Base-by-base conservation (phyloP, 2,797 vertebrate species). In the Myripristis jacobus region DNA sequence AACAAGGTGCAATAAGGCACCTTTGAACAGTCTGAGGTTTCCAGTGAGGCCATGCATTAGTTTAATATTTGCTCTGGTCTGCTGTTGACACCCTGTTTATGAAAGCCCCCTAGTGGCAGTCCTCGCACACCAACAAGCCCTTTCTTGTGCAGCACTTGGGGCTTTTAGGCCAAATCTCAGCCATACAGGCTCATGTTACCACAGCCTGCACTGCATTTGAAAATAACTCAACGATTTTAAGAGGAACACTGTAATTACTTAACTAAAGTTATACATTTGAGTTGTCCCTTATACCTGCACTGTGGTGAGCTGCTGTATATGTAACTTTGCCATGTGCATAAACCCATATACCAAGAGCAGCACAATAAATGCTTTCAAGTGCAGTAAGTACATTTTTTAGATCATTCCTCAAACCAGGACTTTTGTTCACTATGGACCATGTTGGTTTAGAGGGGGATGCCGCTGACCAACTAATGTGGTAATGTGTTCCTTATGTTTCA, bases 401-500 rank as follows among this genome's bases (percentile, higher is more conserved):
- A 65, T 60, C 55, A 63, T 78, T 74, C 44, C 24, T 54, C 25
- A 62, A 38, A 72, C 44, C 24, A 46, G 36, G 44, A 77, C 47
- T 36, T 29, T 80, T 73, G 31, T 38, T 51, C 27, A 34, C 31
- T 65, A 34, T 44, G 12, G 7, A 41, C 38, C 24, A 24, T 19
- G 50, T 70, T 55, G 21, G 13, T 13, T 52, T 67, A 61, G 34
- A 57, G 51, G 51, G 59, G 61, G 75, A 84, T 64, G 59, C 61
- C 60, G 21, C 64, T 55, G 56, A 65, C 56, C 66, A 59, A 75
- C 66, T 52, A 47, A 73, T 55, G 67, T 64, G 66, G 44, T 88
- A 83, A 91, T 88, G 65, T 31, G 41, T 84, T 88, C 87, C 82
- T 79, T 43, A 80, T 89, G 89, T 85, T 76, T 66, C 79, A 67